These are phyloP conservation scores for Cyprinodon variegatus DNA, from an alignment of 2,113 vertebrate species.

Conservation along the genomic window DNA sequence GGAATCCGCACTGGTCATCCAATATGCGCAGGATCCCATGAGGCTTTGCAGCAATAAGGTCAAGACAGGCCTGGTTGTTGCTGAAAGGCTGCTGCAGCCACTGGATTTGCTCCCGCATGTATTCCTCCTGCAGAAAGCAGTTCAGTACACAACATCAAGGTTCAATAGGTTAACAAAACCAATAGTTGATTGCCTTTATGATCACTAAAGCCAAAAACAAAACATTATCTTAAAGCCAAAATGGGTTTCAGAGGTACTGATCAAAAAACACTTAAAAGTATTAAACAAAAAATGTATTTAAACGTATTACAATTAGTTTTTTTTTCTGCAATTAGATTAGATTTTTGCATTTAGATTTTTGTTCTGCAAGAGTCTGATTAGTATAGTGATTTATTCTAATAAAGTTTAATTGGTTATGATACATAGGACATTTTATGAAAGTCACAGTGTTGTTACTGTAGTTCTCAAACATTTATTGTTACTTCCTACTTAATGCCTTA, in stretches of 20 bases:
- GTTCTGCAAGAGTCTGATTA: not conserved
- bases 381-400: not conserved
- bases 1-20: slow-evolving; percentile 95
- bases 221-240: no score
- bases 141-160: slow-evolving; percentile 15
- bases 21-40: slow-evolving; percentile 94
- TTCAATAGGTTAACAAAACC: slow-evolving; percentile 13
- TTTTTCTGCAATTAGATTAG: not conserved
- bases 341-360: not conserved
- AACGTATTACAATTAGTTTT: no score
- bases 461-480: no score
- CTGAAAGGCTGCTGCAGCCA: slow-evolving; percentile 90
- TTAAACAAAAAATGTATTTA: no score
- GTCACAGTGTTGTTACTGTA: no score
- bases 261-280: no score
- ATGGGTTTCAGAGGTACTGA: no score
- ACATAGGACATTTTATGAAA: no score
- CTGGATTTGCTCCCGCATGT: slow-evolving; percentile 90
- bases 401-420: no score
- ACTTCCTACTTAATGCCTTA: no score
- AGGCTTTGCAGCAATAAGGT: slow-evolving; percentile 94
- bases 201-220: not conserved
- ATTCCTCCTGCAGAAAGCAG: slow-evolving; percentile 86
- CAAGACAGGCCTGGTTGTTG: slow-evolving; percentile 92
- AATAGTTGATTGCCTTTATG: not conserved